Base-by-base conservation (phyloP, 1,140 invertebrate species). In the Aradophagus sp. region DNA sequence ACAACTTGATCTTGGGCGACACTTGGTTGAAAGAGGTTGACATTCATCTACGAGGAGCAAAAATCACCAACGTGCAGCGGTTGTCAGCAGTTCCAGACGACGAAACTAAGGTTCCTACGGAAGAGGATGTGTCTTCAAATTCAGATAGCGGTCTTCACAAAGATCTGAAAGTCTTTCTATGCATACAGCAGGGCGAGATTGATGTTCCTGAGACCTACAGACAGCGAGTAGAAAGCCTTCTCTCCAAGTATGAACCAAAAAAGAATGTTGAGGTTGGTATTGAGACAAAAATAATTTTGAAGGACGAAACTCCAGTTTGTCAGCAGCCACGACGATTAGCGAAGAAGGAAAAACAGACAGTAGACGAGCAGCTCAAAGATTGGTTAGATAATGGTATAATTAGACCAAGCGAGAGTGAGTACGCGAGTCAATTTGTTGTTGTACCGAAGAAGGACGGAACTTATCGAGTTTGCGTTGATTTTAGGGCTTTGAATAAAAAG, bases 401-500 rank as follows among this genome's bases (percentile, higher is more conserved):
- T 8, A 45, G 31, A 23, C 42, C 15, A 5, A 47, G 34, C 7
- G 15, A 31, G 11, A 47, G 34, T 38, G 42, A 45, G 32, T 38
- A 47, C 20, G 13, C 42, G 2, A 58, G 41, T 20, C 39, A 15
- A 5, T 14, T 36, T n/a, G 5, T 56, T 2, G 23, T 47, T 6
- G 26, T 31, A 5, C 32, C 17, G 1, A 58, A 58, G 11, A 55
- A 47, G 10, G 12, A 55, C 19, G 41, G 41, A 1, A 10, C 47
- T 1, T 17, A 23, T 16, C 8, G 31, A 11, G 39, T 50, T 6
- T 50, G 38, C 8, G 13, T 52, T 16, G 39, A 50, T 29, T 50
- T 35, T 19, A 11, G 48, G 23, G 8, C 7, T 0, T n/a, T 53
- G 5, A 55, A 65, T 39, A 55, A 41, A 31, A 38, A 65, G 4